Evolutionary conservation across 2,113 vertebrate genomes (phyloP).

Genomic region (Notarius quadriscutis): DNA sequence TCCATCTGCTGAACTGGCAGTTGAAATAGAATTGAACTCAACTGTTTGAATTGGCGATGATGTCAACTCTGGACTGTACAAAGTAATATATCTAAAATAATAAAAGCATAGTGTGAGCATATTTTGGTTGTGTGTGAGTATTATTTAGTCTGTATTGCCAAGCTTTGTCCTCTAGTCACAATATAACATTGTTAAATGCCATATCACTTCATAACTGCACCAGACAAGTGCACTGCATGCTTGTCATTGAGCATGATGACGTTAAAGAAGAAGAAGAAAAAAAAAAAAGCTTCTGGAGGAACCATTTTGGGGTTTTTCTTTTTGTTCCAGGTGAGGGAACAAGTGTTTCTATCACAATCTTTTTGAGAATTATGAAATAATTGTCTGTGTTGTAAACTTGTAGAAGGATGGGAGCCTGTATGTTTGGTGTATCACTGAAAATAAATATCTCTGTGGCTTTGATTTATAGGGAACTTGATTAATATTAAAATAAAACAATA

Average conservation of each 20-base stretch:
- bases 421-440: neutral
- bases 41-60: neutral
- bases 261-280: neutral
- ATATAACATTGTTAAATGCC: neutral
- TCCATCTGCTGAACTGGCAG: neutral
- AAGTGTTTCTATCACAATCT: neutral
- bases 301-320: neutral
- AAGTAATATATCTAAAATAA: constrained; percentile 25
- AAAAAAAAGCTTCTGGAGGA: neutral
- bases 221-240: neutral
- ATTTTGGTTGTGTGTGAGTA: constrained; percentile 14
- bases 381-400: neutral
- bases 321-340: neutral
- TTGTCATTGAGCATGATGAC: neutral
- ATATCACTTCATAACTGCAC: neutral
- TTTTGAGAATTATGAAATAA: neutral
- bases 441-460: neutral
- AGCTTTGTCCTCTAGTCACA: neutral
- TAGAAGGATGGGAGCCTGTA: neutral
- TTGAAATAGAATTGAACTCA: neutral
- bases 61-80: constrained; percentile 14
- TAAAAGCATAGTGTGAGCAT: constrained; percentile 8
- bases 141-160: constrained; percentile 2
- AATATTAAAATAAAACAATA: neutral
- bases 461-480: neutral